Evolutionary conservation across 2,113 vertebrate species (phyloP).

Genomic region (Pao palembangensis): DNA sequence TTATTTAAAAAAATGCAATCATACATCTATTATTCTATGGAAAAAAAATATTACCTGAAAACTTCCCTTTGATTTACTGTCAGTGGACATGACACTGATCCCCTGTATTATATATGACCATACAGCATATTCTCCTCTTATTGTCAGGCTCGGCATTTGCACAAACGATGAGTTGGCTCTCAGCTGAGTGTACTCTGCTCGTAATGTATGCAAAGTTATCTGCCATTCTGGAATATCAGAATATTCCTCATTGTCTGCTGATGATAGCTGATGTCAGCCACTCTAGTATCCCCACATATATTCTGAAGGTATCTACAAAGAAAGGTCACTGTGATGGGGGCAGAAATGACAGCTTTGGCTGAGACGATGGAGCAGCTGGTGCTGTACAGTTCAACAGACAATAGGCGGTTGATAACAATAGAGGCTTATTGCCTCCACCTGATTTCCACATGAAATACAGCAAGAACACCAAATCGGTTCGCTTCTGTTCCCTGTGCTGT

Average conservation of each 20-base stretch:
- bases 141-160: slow-evolving; percentile 22
- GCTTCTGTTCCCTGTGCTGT: too few relatives aligned
- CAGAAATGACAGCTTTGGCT: slow-evolving; percentile 12
- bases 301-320: slow-evolving; percentile 2
- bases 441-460: slow-evolving; percentile 18
- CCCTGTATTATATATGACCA: slow-evolving; percentile 43
- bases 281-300: not conserved
- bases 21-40: too few relatives aligned
- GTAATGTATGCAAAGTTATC: slow-evolving; percentile 6
- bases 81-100: slow-evolving; percentile 47
- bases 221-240: slow-evolving; percentile 2
- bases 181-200: not conserved
- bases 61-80: slow-evolving; percentile 44
- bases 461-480: too few relatives aligned
- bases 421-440: slow-evolving; percentile 32
- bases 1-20: too few relatives aligned
- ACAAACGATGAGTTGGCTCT: not conserved
- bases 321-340: slow-evolving; percentile 12
- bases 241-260: not conserved
- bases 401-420: too few relatives aligned
- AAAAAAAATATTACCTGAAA: too few relatives aligned
- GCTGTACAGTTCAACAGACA: slow-evolving; percentile 11
- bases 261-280: not conserved
- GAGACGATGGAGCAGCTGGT: slow-evolving; percentile 10
- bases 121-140: slow-evolving; percentile 15